Conservation (phyloP, 2,797 vertebrate species). For the Enteromius unitaeniatus region DNA sequence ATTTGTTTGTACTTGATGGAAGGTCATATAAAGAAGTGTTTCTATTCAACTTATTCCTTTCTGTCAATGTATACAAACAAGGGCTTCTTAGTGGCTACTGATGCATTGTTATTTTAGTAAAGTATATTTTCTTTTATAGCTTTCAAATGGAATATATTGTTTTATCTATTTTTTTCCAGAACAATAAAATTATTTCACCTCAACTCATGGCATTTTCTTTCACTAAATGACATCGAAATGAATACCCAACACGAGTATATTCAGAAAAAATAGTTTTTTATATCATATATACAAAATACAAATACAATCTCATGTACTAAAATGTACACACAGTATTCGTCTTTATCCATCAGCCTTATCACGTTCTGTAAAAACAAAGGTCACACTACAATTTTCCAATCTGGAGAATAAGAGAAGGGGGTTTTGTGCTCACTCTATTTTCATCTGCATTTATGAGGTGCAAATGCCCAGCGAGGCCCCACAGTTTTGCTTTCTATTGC, state of each 20-base stretch:
- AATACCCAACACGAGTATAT: constrained; percentile 37
- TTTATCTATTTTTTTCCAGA: constrained; percentile 65
- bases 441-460: constrained; percentile 36
- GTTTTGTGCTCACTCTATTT: constrained; percentile 66
- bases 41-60: constrained; percentile 39
- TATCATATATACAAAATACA: constrained; percentile 85
- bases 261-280: constrained; percentile 85
- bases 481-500: constrained; percentile 30
- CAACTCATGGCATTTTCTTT: background rate
- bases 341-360: constrained; percentile 74
- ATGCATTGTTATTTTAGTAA: constrained; percentile 64
- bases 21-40: constrained; percentile 14
- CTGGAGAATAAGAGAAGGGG: constrained; percentile 73
- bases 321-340: constrained; percentile 82
- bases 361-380: constrained; percentile 79
- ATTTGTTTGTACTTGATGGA: constrained; percentile 35
- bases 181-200: constrained; percentile 66
- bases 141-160: constrained; percentile 69
- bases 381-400: constrained; percentile 79
- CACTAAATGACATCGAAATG: constrained; percentile 4
- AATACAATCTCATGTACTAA: constrained; percentile 86
- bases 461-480: constrained; percentile 8
- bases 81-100: constrained; percentile 69
- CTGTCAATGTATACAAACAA: constrained; percentile 64
- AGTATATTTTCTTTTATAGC: constrained; percentile 71